These are phyloP conservation scores for Brachyptera risi DNA, from an alignment of 2,888 invertebrate species.

Conservation along the genomic window DNA sequence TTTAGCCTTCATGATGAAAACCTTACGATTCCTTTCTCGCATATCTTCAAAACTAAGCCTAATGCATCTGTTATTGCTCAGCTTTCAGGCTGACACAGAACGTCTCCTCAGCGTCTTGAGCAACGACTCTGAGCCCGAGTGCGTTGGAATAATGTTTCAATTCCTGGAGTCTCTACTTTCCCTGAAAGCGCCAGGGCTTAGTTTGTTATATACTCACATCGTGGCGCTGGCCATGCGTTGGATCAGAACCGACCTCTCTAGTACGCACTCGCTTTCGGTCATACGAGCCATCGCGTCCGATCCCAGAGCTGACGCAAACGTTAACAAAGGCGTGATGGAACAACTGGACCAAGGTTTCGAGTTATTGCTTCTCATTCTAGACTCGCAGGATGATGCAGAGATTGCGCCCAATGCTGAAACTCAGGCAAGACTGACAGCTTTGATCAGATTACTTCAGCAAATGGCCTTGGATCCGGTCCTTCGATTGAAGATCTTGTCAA, in stretches of 20 bases:
- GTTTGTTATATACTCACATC: slow-evolving; percentile 44
- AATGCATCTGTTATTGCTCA: slow-evolving; percentile 16
- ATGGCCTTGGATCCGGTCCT: slow-evolving; percentile 43
- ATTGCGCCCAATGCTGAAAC: slow-evolving; percentile 41
- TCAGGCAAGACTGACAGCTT: slow-evolving; percentile 45
- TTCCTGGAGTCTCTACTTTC: slow-evolving; percentile 49
- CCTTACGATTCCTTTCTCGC: no score
- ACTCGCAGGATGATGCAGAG: no score
- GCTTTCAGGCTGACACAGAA: slow-evolving; percentile 40
- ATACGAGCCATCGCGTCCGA: slow-evolving; percentile 22
- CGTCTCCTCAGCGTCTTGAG: slow-evolving; percentile 30
- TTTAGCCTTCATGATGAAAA: no score
- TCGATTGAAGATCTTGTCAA: slow-evolving; percentile 43
- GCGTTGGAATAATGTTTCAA: slow-evolving; percentile 49
- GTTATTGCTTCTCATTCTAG: slow-evolving; percentile 44
- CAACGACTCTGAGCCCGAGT: slow-evolving; percentile 45
- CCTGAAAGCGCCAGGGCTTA: slow-evolving; percentile 44
- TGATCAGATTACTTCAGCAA: slow-evolving; percentile 49
- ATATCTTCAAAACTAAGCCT: no score
- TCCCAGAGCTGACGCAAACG: background rate
- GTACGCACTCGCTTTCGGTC: slow-evolving; percentile 27
- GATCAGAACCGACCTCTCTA: slow-evolving; percentile 44
- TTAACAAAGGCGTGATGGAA: slow-evolving; percentile 38
- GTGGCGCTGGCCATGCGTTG: slow-evolving; percentile 48
- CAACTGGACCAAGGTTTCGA: slow-evolving; percentile 39